A percentile compares a stretch with the other conserved stretches of the same genome.
Conservation (phyloP, 1,140 invertebrate genomes). For the Drosophila rufa region DNA sequence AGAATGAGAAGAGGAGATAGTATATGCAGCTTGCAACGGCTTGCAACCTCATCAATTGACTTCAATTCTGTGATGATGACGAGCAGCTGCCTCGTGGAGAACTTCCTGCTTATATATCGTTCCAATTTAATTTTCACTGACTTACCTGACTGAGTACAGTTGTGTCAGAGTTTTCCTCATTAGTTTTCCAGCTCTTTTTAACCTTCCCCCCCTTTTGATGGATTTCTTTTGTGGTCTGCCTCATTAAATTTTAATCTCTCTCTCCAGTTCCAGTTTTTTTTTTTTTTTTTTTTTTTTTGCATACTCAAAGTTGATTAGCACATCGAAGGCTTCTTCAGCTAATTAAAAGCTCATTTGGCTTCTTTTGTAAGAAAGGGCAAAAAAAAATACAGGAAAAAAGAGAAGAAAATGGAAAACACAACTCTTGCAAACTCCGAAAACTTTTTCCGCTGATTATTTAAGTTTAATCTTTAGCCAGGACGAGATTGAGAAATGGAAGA, state of each 20-base stretch:
- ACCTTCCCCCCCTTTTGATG: constrained; percentile 6
- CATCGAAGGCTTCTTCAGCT: constrained; percentile 51
- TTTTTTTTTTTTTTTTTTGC: constrained; percentile 9
- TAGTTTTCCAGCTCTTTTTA: not conserved
- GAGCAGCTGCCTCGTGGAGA: constrained; percentile 33
- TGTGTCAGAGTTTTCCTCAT: not conserved
- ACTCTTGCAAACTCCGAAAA: not conserved
- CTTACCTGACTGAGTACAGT: constrained; percentile 9
- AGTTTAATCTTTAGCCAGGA: constrained; percentile 29
- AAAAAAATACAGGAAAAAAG: not conserved
- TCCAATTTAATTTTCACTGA: not conserved
- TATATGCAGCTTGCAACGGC: constrained; percentile 8
- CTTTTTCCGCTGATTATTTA: constrained; percentile 52
- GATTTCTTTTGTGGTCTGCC: constrained; percentile 35
- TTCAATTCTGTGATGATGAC: constrained; percentile 45
- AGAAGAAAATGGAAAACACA: constrained; percentile 5
- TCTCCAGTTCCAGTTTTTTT: constrained; percentile 6
- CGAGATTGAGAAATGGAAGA: not conserved
- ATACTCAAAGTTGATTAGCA: constrained; percentile 50
- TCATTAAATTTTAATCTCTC: constrained; percentile 44
- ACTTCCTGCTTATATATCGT: constrained; percentile 26
- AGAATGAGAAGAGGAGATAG: not conserved
- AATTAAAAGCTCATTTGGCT: constrained; percentile 65
- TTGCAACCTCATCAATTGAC: constrained; percentile 55
- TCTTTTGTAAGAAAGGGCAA: constrained; percentile 10